phyloP scores from a whole-genome alignment of 2,797 vertebrate species.

The Notamacropus eugenii region DNA sequence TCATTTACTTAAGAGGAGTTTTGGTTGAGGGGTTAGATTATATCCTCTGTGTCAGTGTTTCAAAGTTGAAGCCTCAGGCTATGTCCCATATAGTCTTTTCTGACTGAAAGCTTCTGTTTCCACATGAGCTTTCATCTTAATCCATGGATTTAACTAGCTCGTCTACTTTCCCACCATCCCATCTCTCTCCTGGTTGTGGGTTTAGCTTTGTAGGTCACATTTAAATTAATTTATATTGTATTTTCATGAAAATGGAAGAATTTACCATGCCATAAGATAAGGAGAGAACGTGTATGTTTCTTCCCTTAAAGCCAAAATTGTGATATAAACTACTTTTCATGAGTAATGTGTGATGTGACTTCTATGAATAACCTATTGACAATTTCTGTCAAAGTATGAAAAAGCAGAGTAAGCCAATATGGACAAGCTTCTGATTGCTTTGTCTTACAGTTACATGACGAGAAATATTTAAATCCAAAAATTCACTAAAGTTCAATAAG shows the following conservation, averaged over 20 bases:
- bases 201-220: slow-evolving; percentile 24
- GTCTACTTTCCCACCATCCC: slow-evolving; percentile 59
- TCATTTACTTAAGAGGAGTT: slow-evolving; percentile 51
- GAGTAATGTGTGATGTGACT: slow-evolving; percentile 1
- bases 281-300: background rate
- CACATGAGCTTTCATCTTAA: slow-evolving; percentile 70
- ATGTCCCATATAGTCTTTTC: slow-evolving; percentile 52
- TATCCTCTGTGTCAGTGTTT: slow-evolving; percentile 38
- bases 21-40: slow-evolving; percentile 57
- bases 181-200: background rate
- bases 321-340: background rate
- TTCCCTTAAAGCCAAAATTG: background rate
- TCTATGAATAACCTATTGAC: slow-evolving; percentile 11
- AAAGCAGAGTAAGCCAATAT: background rate
- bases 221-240: slow-evolving; percentile 17
- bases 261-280: background rate
- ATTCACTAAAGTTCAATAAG: slow-evolving; percentile 20
- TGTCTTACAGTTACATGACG: background rate
- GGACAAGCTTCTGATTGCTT: background rate
- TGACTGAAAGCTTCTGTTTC: slow-evolving; percentile 55
- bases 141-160: slow-evolving; percentile 58
- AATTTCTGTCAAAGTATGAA: slow-evolving; percentile 24
- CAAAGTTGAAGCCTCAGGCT: slow-evolving; percentile 55
- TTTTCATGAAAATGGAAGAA: background rate
- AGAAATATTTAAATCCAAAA: slow-evolving; percentile 8